phyloP scores from a whole-genome alignment of 2,888 invertebrate genomes.

The Elysia crispata region DNA sequence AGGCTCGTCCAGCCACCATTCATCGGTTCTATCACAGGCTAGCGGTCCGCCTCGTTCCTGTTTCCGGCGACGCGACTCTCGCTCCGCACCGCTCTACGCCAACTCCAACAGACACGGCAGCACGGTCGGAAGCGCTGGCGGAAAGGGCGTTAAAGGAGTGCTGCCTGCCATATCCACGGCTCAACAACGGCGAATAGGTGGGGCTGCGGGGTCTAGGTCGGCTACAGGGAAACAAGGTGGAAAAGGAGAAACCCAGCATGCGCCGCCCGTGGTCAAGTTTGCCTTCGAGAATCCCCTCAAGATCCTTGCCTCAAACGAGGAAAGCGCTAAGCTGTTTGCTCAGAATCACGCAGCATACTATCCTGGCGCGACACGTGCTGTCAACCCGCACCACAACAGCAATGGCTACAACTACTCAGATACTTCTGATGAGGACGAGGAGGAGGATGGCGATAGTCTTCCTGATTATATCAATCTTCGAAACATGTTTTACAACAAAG shows the following conservation, averaged over 20 bases:
- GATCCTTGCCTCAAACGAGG: constrained; percentile 24
- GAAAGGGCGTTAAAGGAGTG: neutral
- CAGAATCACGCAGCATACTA: constrained; percentile 26
- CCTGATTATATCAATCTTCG: constrained; percentile 21
- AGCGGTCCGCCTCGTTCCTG: neutral
- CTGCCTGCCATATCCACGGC: neutral
- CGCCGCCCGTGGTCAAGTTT: constrained; percentile 41
- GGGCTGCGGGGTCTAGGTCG: neutral
- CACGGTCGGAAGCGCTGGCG: neutral
- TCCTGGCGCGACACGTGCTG: constrained; percentile 2
- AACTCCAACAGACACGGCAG: constrained; percentile 6
- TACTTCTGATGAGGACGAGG: constrained; percentile 53
- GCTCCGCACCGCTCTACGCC: constrained; percentile 33
- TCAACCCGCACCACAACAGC: neutral
- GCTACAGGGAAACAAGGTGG: neutral
- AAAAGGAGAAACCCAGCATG: neutral
- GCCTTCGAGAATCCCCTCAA: constrained; percentile 44
- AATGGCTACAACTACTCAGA: neutral
- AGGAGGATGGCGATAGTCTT: constrained; percentile 48
- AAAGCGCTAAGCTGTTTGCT: neutral
- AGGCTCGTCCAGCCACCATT: neutral
- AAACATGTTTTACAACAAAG: constrained; percentile 30
- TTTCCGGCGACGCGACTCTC: constrained; percentile 21
- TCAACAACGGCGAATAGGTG: constrained; percentile 2
- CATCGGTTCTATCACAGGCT: constrained; percentile 2